These are phyloP conservation scores for Acrocephalus arundinaceus DNA, from an alignment of 2,113 vertebrate species.

Conservation along the genomic window DNA sequence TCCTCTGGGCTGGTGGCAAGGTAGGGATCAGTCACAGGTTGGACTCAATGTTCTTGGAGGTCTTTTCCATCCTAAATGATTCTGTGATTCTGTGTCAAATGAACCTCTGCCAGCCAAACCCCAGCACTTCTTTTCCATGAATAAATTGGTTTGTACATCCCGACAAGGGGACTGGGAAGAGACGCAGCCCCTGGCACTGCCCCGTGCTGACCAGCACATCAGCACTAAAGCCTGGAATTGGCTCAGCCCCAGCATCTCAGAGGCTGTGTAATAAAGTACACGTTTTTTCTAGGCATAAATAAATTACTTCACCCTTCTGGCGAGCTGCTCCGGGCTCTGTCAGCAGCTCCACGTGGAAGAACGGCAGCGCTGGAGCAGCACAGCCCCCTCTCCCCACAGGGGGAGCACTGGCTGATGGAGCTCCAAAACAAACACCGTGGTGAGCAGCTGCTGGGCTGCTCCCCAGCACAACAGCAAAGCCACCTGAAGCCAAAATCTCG, in stretches of 20 bases:
- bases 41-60: not conserved
- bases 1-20: not conserved
- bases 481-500: not conserved
- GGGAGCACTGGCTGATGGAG: not conserved
- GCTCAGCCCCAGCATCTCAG: not conserved
- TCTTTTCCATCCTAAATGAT: not conserved
- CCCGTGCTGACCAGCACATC: not conserved
- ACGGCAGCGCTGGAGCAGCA: not conserved
- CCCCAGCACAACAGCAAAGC: not conserved
- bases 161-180: not conserved
- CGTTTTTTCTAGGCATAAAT: not conserved
- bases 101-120: not conserved
- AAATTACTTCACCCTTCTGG: conserved; percentile 48
- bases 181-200: accelerated
- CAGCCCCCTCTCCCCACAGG: not conserved
- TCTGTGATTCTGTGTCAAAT: not conserved
- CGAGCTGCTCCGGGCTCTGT: not conserved
- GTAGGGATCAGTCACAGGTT: accelerated
- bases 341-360: not conserved
- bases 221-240: not conserved
- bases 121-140: accelerated
- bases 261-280: not conserved
- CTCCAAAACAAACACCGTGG: not conserved
- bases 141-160: not conserved
- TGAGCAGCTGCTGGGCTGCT: not conserved